phyloP scores from a whole-genome alignment of 2,888 invertebrate species.

The Thelaira solivaga region DNA sequence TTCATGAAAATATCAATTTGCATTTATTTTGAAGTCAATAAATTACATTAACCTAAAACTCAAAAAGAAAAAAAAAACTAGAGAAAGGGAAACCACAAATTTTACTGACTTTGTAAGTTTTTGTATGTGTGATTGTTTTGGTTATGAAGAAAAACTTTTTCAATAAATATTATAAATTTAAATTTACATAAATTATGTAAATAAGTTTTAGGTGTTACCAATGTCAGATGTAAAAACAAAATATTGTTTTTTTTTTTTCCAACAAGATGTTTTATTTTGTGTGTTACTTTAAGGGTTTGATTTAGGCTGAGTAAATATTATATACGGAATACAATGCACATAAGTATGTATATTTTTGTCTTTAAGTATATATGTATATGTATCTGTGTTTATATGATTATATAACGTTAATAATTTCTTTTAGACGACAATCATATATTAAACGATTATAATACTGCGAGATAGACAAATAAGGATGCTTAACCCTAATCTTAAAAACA shows the following conservation, averaged over 20 bases:
- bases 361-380: too few species aligned
- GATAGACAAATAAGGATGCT: too few species aligned
- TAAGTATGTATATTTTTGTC: too few species aligned
- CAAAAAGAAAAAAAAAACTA: neutral
- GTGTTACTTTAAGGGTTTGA: neutral
- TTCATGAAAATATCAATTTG: slow-evolving; percentile 62
- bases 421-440: too few species aligned
- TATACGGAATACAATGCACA: too few species aligned
- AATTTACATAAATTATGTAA: slow-evolving; percentile 25
- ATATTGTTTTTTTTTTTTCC: neutral
- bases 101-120: neutral
- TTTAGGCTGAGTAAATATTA: slow-evolving; percentile 36
- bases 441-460: too few species aligned
- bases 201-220: slow-evolving; percentile 40
- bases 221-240: slow-evolving; percentile 45
- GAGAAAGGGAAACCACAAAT: slow-evolving; percentile 36
- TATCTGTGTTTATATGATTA: too few species aligned
- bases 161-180: slow-evolving; percentile 57
- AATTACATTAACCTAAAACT: slow-evolving; percentile 58
- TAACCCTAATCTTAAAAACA: too few species aligned
- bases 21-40: slow-evolving; percentile 60
- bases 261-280: slow-evolving; percentile 13
- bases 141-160: slow-evolving; percentile 50
- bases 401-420: too few species aligned
- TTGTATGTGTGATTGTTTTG: neutral